A percentile compares a stretch with the other conserved stretches of the same genome.
phyloP scores from a whole-genome alignment of 2,113 vertebrate genomes.

The Athene cunicularia region DNA sequence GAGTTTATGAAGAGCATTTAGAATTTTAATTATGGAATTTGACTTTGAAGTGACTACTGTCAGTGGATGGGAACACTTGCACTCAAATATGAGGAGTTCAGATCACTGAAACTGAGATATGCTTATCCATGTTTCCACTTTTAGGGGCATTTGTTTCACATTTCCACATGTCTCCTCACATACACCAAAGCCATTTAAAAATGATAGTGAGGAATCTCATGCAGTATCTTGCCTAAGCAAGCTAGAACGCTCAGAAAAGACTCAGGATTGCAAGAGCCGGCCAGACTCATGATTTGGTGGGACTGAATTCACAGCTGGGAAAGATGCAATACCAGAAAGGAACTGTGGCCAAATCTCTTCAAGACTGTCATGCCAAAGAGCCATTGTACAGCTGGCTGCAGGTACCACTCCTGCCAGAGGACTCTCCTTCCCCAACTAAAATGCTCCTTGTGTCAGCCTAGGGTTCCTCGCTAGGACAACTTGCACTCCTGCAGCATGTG shows the following conservation, averaged over 20 bases:
- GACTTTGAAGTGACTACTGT: not conserved
- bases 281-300: not conserved
- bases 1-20: not conserved
- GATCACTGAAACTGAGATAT: not conserved
- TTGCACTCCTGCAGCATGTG: not conserved
- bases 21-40: not conserved
- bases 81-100: not conserved
- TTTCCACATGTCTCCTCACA: not conserved
- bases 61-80: not conserved
- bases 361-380: not conserved
- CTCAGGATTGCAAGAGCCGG: not conserved
- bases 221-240: not conserved
- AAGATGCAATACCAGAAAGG: not conserved
- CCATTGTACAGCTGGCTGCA: not conserved
- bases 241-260: not conserved
- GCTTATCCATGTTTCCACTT: not conserved
- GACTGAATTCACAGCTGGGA: not conserved
- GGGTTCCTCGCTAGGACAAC: not conserved
- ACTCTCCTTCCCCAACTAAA: not conserved
- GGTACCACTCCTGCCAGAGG: not conserved
- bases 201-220: not conserved
- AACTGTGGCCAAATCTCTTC: not conserved
- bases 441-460: not conserved
- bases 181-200: not conserved
- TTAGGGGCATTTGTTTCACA: not conserved